These are phyloP conservation scores for Eunapius fragilis DNA, from an alignment of 37 sponge, comb jelly and placozoan species.

Conservation along the genomic window DNA sequence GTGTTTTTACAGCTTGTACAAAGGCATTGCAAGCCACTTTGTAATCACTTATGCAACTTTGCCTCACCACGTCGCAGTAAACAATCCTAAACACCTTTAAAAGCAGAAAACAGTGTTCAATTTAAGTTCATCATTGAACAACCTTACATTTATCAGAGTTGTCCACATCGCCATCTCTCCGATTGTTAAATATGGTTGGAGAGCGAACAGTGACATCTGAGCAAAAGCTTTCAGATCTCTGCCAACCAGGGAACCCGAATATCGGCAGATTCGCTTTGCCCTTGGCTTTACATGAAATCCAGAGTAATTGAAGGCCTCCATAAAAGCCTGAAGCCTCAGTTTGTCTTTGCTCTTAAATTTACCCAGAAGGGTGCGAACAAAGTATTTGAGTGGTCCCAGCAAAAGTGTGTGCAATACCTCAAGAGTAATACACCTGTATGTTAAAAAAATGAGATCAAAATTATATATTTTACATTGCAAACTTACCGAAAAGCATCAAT, in stretches of 20 bases:
- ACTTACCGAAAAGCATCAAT: slow-evolving; percentile 2
- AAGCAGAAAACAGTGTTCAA: neutral
- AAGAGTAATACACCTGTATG: slow-evolving; percentile 41
- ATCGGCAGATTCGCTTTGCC: slow-evolving; percentile 12
- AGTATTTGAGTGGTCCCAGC: slow-evolving; percentile 52
- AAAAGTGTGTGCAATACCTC: slow-evolving; percentile 50
- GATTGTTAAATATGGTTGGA: slow-evolving; percentile 2
- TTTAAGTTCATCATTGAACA: neutral
- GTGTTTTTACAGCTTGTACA: slow-evolving; percentile 15
- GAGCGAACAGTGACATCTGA: slow-evolving; percentile 25
- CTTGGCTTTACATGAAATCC: slow-evolving; percentile 18
- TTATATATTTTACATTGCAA: neutral
- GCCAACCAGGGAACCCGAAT: slow-evolving; percentile 51
- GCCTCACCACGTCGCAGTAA: slow-evolving; percentile 1
- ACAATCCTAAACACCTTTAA: slow-evolving; percentile 24
- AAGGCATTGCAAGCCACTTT: slow-evolving; percentile 1
- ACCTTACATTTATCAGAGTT: neutral
- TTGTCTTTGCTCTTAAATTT: slow-evolving; percentile 9
- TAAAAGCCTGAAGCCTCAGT: slow-evolving; percentile 21
- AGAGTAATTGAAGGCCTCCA: slow-evolving; percentile 39
- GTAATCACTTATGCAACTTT: neutral
- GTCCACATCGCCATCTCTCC: slow-evolving; percentile 13
- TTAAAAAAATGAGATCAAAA: neutral
- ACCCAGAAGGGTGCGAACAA: slow-evolving; percentile 15
- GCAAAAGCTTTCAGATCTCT: slow-evolving; percentile 51